phyloP scores from a whole-genome alignment of 2,113 vertebrate genomes.

The Bubo bubo region DNA sequence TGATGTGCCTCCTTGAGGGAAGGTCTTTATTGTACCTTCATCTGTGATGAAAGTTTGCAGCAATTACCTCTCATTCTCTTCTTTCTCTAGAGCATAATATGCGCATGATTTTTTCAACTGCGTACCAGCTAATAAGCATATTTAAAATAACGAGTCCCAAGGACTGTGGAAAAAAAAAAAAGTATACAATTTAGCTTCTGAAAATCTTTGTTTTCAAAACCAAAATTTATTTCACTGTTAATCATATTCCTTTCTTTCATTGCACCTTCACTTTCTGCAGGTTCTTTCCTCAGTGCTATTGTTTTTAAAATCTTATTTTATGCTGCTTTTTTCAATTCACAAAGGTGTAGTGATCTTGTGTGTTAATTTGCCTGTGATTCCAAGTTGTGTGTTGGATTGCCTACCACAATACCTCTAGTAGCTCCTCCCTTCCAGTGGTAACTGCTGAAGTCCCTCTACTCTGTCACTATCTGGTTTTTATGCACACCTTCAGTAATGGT shows the following conservation, averaged over 20 bases:
- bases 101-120: neutral
- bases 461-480: neutral
- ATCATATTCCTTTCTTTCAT: neutral
- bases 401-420: neutral
- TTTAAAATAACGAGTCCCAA: neutral
- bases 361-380: neutral
- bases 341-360: neutral
- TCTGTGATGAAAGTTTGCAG: neutral
- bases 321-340: neutral
- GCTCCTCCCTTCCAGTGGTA: neutral
- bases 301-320: neutral
- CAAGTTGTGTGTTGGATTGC: neutral
- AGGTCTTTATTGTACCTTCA: constrained; percentile 14
- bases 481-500: neutral
- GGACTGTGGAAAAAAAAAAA: neutral
- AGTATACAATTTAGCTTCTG: neutral
- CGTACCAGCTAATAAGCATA: neutral
- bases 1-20: constrained; percentile 3
- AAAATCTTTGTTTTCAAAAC: neutral
- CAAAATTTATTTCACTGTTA: neutral
- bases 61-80: constrained; percentile 3
- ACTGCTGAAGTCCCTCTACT: neutral
- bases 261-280: neutral
- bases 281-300: neutral
- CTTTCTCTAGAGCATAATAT: neutral